Conservation (phyloP, 2,113 vertebrate species). For the Ascaphus truei region DNA sequence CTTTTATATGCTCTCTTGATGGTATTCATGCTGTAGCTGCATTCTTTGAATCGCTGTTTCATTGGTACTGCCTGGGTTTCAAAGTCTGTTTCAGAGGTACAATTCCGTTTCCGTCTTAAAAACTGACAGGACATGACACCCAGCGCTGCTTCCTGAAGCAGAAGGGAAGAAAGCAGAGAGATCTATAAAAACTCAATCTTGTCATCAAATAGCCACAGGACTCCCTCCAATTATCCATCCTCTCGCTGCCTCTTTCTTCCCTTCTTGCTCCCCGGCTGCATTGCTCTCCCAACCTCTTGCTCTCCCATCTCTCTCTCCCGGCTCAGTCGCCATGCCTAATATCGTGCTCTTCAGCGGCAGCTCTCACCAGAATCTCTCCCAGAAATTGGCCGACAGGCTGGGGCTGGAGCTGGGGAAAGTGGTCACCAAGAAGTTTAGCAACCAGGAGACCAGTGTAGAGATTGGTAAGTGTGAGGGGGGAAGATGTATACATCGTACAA, state of each 20-base stretch:
- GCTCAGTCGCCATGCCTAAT: slow-evolving; percentile 60
- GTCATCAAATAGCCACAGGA: neutral
- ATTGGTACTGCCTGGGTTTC: too few species aligned
- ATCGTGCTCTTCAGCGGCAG: slow-evolving; percentile 78
- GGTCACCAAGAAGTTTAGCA: slow-evolving; percentile 84
- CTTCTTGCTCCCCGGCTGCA: slow-evolving; percentile 1
- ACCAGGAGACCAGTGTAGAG: slow-evolving; percentile 82
- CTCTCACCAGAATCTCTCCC: slow-evolving; percentile 77
- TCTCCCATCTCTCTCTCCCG: too few species aligned
- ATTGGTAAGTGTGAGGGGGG: slow-evolving; percentile 77
- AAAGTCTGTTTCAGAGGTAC: too few species aligned
- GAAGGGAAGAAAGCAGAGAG: neutral
- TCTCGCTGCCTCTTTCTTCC: neutral
- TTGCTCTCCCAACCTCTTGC: too few species aligned
- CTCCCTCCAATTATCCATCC: neutral
- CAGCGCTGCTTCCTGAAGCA: neutral
- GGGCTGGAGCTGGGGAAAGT: slow-evolving; percentile 81
- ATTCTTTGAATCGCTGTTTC: too few species aligned
- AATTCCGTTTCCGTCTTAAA: too few species aligned
- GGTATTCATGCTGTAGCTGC: too few species aligned
- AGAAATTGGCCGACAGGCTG: slow-evolving; percentile 73
- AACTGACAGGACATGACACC: slow-evolving; percentile 27
- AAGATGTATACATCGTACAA: slow-evolving; percentile 79
- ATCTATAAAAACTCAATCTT: too few species aligned
- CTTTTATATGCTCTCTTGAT: too few species aligned